Percentiles rank a stretch among this genome's conserved stretches.
Conservation (phyloP, 2,888 invertebrate species). For the Macaria liturata region DNA sequence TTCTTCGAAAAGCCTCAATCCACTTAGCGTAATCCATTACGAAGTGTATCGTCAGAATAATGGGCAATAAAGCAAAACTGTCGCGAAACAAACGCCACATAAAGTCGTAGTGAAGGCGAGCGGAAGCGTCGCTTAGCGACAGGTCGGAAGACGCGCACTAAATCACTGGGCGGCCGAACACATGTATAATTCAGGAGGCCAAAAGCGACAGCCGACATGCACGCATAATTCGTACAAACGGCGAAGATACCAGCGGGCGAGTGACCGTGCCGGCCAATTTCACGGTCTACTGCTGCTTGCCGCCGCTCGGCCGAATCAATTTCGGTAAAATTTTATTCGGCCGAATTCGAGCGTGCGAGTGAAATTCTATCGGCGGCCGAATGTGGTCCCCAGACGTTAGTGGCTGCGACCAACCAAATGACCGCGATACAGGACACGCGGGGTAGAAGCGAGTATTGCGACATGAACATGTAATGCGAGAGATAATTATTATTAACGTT, state of each 20-base stretch:
- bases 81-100: slow-evolving; percentile 47
- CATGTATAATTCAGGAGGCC: slow-evolving; percentile 77
- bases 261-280: slow-evolving; percentile 74
- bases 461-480: too few species aligned
- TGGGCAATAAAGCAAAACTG: slow-evolving; percentile 32
- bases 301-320: slow-evolving; percentile 75
- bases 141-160: slow-evolving; percentile 63
- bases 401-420: slow-evolving; percentile 51
- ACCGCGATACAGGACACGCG: slow-evolving; percentile 21
- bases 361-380: slow-evolving; percentile 70
- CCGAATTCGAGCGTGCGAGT: slow-evolving; percentile 69
- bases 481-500: too few species aligned
- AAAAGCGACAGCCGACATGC: slow-evolving; percentile 64
- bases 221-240: slow-evolving; percentile 64
- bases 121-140: slow-evolving; percentile 64
- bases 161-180: slow-evolving; percentile 69
- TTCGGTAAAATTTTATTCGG: slow-evolving; percentile 79
- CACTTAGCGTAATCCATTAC: slow-evolving; percentile 16
- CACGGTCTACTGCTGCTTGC: slow-evolving; percentile 72
- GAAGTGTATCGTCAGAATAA: slow-evolving; percentile 22
- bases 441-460: too few species aligned
- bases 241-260: slow-evolving; percentile 63
- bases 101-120: slow-evolving; percentile 30
- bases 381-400: slow-evolving; percentile 57
- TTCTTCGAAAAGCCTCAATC: slow-evolving; percentile 2